phyloP scores from a whole-genome alignment of 2,888 invertebrate genomes.

The Pammene fasciana region DNA sequence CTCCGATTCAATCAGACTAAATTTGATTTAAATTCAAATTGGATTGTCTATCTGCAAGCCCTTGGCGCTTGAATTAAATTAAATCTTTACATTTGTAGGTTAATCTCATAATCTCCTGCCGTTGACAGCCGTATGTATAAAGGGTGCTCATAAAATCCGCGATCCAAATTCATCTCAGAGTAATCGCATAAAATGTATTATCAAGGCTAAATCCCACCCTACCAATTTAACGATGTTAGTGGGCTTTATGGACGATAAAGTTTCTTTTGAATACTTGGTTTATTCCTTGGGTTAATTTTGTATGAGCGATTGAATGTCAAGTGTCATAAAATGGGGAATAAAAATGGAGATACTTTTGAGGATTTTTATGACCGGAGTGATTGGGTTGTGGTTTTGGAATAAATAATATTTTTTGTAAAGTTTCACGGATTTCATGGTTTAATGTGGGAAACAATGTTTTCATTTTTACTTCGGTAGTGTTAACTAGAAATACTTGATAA shows the following conservation, averaged over 20 bases:
- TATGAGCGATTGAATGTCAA: constrained; percentile 47
- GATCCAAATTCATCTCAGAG: constrained; percentile 62
- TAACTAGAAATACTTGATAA: too few relatives aligned
- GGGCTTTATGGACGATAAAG: constrained; percentile 72
- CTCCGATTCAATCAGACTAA: not conserved
- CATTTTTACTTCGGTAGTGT: too few relatives aligned
- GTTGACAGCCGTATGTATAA: constrained; percentile 31
- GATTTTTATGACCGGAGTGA: constrained; percentile 26
- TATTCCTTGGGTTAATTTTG: constrained; percentile 50
- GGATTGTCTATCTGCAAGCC: not conserved
- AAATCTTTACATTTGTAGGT: constrained; percentile 1
- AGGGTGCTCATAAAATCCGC: constrained; percentile 55
- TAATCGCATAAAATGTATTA: constrained; percentile 68
- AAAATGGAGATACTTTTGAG: constrained; percentile 24
- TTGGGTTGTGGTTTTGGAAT: not conserved
- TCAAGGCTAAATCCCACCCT: constrained; percentile 59
- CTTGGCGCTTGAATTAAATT: not conserved
- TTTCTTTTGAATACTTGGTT: constrained; percentile 61
- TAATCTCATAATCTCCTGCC: not conserved
- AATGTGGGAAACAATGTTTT: too few relatives aligned
- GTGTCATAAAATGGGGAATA: constrained; percentile 37
- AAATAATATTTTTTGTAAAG: not conserved
- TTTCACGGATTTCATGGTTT: too few relatives aligned
- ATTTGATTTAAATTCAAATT: not conserved
- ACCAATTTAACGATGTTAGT: constrained; percentile 67